phyloP scores from a whole-genome alignment of 2,888 invertebrate genomes.

The Ceraclea dissimilis region DNA sequence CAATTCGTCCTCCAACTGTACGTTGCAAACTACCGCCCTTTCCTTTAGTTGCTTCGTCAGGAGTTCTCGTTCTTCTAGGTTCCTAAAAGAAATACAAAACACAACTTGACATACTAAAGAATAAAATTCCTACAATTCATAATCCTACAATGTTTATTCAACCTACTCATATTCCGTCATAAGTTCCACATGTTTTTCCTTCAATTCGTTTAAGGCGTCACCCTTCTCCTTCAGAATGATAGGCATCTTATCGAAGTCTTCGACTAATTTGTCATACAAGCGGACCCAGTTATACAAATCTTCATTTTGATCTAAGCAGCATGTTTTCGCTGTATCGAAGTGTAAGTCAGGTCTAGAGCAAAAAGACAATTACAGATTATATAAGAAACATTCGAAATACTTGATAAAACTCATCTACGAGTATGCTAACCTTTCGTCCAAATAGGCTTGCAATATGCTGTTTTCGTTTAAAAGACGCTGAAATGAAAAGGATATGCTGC shows the following conservation, averaged over 20 bases:
- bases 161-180: background rate
- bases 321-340: background rate
- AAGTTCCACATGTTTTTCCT: background rate
- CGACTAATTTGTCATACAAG: background rate
- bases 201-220: background rate
- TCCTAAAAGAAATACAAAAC: background rate
- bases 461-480: background rate
- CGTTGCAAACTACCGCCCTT: background rate
- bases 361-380: no score
- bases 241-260: background rate
- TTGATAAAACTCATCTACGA: no score
- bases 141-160: no score
- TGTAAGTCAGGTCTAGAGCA: background rate
- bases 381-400: no score
- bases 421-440: background rate
- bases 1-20: background rate
- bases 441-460: background rate
- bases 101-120: no score
- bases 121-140: no score
- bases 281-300: background rate
- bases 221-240: background rate
- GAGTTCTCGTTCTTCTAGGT: background rate
- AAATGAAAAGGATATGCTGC: background rate
- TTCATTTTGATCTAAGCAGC: background rate
- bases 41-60: background rate